Evolutionary conservation across 2,113 vertebrate species (phyloP).

Genomic region (Gnathonemus echidnorhynchus): DNA sequence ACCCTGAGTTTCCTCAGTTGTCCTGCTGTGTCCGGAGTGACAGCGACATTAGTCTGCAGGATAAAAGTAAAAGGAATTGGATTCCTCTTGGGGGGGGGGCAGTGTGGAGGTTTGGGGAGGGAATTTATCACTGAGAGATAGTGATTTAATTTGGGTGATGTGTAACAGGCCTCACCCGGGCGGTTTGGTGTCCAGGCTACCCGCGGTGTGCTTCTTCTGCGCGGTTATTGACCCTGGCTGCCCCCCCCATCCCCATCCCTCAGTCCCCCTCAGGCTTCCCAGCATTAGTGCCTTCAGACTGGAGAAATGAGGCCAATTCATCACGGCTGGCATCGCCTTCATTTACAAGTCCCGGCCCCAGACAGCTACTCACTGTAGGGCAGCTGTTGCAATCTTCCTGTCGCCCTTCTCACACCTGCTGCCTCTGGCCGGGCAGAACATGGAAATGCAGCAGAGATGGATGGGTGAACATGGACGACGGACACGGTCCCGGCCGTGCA

Average conservation of each 20-base stretch:
- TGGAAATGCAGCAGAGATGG: background rate
- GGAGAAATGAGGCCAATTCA: constrained; percentile 51
- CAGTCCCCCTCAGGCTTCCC: constrained; percentile 3
- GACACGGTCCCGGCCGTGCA: background rate
- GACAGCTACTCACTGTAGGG: background rate
- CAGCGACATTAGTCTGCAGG: constrained; percentile 68
- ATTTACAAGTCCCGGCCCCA: background rate
- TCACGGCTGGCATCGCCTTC: constrained; percentile 41
- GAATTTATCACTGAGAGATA: constrained; percentile 57
- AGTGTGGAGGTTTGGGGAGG: constrained; percentile 31
- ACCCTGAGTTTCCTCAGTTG: constrained; percentile 6
- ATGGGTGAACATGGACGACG: background rate
- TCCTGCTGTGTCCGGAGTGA: constrained; percentile 60
- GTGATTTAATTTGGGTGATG: constrained; percentile 72
- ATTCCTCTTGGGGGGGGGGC: constrained; percentile 20
- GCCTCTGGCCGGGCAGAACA: background rate
- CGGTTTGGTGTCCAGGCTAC: constrained; percentile 36
- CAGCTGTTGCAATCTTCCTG: background rate
- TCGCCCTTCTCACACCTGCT: background rate
- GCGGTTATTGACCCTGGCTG: constrained; percentile 50
- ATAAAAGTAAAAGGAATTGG: constrained; percentile 45
- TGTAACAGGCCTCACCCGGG: constrained; percentile 34
- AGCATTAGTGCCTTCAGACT: constrained; percentile 41
- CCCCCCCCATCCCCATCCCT: constrained; percentile 23
- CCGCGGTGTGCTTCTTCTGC: constrained; percentile 47